phyloP scores from a whole-genome alignment of 2,797 vertebrate species.

The Oryzias dopingdopingensis region DNA sequence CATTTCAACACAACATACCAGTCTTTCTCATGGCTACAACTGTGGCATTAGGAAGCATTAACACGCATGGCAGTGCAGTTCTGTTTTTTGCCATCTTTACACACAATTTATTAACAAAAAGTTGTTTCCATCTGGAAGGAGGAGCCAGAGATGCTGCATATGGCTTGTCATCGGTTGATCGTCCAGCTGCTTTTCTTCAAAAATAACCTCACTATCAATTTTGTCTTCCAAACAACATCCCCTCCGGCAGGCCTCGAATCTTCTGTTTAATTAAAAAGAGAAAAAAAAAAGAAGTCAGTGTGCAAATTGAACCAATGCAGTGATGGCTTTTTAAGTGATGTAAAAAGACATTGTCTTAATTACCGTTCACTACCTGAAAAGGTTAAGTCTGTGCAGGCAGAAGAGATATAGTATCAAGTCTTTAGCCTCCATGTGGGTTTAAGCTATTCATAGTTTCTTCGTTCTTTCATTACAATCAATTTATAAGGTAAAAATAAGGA shows the following conservation, averaged over 20 bases:
- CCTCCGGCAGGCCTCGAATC: conserved; percentile 58
- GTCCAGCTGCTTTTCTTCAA: conserved; percentile 15
- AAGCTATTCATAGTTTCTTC: background rate
- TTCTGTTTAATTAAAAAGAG: conserved; percentile 53
- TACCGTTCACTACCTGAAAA: conserved; percentile 12
- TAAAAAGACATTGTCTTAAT: conserved; percentile 6
- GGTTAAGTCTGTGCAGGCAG: conserved; percentile 11
- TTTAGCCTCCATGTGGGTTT: background rate
- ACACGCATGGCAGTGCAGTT: conserved; percentile 30
- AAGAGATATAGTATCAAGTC: background rate
- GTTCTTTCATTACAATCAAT: too few species aligned
- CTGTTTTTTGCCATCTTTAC: conserved; percentile 16
- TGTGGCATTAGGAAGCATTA: conserved; percentile 37
- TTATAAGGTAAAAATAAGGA: too few species aligned
- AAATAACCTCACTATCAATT: background rate
- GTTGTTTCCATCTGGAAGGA: conserved; percentile 8
- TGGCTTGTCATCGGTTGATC: background rate
- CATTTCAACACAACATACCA: conserved; percentile 5
- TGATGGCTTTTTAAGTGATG: conserved; percentile 23
- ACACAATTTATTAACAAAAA: conserved; percentile 40
- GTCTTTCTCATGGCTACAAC: background rate
- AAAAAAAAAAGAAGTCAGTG: conserved; percentile 11
- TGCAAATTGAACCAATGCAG: conserved; percentile 12
- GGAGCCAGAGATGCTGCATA: conserved; percentile 1
- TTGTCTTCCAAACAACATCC: conserved; percentile 36